phyloP scores from a whole-genome alignment of 2,797 vertebrate species.

The Pangasius krempfi region DNA sequence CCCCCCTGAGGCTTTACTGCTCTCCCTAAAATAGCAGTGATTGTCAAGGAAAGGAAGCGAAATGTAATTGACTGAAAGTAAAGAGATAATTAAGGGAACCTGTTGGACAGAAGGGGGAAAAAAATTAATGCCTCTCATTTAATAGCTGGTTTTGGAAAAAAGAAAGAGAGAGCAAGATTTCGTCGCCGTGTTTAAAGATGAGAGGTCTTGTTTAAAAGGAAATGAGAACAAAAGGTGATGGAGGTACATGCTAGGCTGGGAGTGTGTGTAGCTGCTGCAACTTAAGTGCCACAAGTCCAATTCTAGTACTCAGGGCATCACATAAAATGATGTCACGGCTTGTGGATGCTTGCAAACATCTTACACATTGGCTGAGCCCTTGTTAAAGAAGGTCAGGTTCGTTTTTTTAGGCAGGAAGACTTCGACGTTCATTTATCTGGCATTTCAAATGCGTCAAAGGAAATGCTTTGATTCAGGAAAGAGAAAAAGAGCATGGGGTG shows the following conservation, averaged over 20 bases:
- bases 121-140: slow-evolving; percentile 78
- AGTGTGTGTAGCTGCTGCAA: slow-evolving; percentile 65
- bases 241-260: not conserved
- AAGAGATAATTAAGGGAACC: slow-evolving; percentile 81
- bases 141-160: slow-evolving; percentile 72
- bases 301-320: slow-evolving; percentile 81
- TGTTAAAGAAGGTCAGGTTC: not conserved
- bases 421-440: slow-evolving; percentile 58
- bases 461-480: slow-evolving; percentile 53
- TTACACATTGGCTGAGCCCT: slow-evolving; percentile 62
- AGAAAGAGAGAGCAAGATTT: slow-evolving; percentile 33
- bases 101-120: slow-evolving; percentile 73
- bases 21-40: slow-evolving; percentile 80
- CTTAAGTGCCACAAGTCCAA: slow-evolving; percentile 78
- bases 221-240: slow-evolving; percentile 17
- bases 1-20: slow-evolving; percentile 71
- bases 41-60: slow-evolving; percentile 82
- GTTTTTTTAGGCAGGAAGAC: not conserved
- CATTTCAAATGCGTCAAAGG: slow-evolving; percentile 55
- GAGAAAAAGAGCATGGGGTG: slow-evolving; percentile 50
- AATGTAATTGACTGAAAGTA: slow-evolving; percentile 83
- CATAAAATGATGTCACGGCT: slow-evolving; percentile 79
- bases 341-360: slow-evolving; percentile 75
- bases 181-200: slow-evolving; percentile 63
- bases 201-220: slow-evolving; percentile 33